A percentile compares a stretch with the other conserved stretches of the same genome.
Evolutionary conservation across 2,113 vertebrate species (phyloP).

Genomic region (Hystrix cristata): DNA sequence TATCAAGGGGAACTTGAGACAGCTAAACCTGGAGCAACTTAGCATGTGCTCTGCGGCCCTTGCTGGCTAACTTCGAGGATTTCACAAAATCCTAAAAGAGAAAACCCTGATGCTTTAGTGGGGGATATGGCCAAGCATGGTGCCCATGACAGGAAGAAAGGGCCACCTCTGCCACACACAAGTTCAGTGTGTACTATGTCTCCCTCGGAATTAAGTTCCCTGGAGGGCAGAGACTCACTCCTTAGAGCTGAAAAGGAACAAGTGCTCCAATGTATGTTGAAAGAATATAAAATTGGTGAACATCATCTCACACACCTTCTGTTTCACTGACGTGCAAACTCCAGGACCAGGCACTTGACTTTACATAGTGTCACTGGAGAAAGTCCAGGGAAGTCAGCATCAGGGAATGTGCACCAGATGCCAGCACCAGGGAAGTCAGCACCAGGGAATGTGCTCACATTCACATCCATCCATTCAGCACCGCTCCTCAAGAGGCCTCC

Average conservation of each 20-base stretch:
- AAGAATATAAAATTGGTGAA: not conserved
- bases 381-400: not conserved
- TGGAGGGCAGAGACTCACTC: not conserved
- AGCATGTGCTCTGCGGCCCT: fast-evolving
- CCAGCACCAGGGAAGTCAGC: not conserved
- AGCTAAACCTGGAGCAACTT: fast-evolving
- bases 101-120: not conserved
- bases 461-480: not conserved
- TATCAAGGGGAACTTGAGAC: fast-evolving
- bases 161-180: not conserved
- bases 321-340: not conserved
- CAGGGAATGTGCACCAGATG: no score
- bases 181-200: not conserved
- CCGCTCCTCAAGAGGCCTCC: not conserved
- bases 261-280: not conserved
- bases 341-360: not conserved
- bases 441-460: not conserved
- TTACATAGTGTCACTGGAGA: not conserved
- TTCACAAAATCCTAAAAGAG: not conserved
- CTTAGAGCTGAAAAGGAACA: not conserved
- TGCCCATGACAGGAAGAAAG: not conserved
- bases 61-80: not conserved
- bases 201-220: not conserved
- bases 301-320: not conserved
- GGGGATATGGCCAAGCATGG: not conserved